Evolutionary conservation across 2,888 invertebrate species (phyloP).

Genomic region (Drosophila mayaguana): DNA sequence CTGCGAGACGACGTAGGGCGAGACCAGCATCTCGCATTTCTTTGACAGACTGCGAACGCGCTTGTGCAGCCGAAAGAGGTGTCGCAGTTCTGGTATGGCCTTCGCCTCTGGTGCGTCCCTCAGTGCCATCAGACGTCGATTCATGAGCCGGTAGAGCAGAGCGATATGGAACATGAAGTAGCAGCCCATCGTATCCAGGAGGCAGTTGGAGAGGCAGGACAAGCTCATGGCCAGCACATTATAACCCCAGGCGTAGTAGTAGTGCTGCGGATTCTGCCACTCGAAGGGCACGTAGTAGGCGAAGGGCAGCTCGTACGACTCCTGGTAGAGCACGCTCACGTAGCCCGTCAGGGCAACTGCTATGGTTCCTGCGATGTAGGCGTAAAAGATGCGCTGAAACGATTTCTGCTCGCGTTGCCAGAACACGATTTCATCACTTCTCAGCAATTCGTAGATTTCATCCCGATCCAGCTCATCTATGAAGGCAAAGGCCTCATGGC

Average conservation of each 20-base stretch:
- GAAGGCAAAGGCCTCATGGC: constrained; percentile 35
- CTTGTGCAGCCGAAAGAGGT: constrained; percentile 46
- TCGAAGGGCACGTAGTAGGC: constrained; percentile 81
- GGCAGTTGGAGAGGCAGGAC: constrained; percentile 61
- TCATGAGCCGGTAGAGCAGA: constrained; percentile 67
- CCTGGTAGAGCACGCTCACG: constrained; percentile 46
- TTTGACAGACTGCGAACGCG: constrained; percentile 36
- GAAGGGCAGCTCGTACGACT: constrained; percentile 69
- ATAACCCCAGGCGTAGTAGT: constrained; percentile 71
- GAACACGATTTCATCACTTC: constrained; percentile 35
- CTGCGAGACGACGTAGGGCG: constrained; percentile 71
- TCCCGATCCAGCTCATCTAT: constrained; percentile 44
- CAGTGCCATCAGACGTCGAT: constrained; percentile 62
- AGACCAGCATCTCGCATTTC: constrained; percentile 63
- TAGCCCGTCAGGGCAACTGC: constrained; percentile 39
- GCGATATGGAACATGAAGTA: constrained; percentile 77
- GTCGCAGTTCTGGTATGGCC: constrained; percentile 40
- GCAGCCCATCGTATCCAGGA: constrained; percentile 75
- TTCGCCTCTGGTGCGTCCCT: constrained; percentile 22
- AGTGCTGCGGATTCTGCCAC: constrained; percentile 55
- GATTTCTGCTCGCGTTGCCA: constrained; percentile 47
- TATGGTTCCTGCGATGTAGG: constrained; percentile 46
- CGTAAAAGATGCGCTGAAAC: constrained; percentile 54
- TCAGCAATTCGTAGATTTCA: constrained; percentile 30
- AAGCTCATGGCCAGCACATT: constrained; percentile 65